Evolutionary conservation across 2,113 vertebrate genomes (phyloP), one percentile per base, ranked within the genome.

Genomic region (Steatornis caripensis): DNA sequence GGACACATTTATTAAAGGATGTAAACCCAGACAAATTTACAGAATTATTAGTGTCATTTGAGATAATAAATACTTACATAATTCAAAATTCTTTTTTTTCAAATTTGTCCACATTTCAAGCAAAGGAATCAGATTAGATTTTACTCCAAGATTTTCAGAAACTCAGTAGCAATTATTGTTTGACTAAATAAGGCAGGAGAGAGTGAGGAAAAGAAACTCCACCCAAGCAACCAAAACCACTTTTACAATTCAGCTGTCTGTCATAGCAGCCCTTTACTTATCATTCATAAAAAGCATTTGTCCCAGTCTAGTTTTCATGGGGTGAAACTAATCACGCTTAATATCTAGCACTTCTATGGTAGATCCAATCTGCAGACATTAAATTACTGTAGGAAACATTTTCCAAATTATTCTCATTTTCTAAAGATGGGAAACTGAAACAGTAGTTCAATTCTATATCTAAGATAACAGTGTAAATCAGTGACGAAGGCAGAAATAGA

Each of bases 41-140:
- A 95, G 81, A 94, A 96, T 95, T 82, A 89, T 32, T 23, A 69
- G 29, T 95, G 49, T 93, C 8, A 75, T 95, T 87, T 95, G 46
- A 87, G 29, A 75, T 26, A 93, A 51, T 76, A 66, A 86, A 74
- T 83, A 92, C 4, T 87, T 88, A 30, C 58, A 29, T 65, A 89
- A 54, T 27, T 16, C 13, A 17, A 54, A 60, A 32, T 11, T 24
- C 7, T 76, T 58, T 92, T 92, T 89, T 48, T 13, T 10, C 32
- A 87, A 79, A 74, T 76, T 90, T 72, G 27, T 75, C 53, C 91
- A n/a, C 21, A 85, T 54, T 90, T 86, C 53, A 91, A 92, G 62
- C 13, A 6, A 87, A 5, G n/a, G n/a, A 64, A 79, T 49, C 11
- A 45, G 10, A 17, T 41, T 93, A 58, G 41, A 68, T 81, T 91